These are phyloP conservation scores for Drosophila leontia DNA, from an alignment of 1,140 invertebrate species.

Conservation along the genomic window DNA sequence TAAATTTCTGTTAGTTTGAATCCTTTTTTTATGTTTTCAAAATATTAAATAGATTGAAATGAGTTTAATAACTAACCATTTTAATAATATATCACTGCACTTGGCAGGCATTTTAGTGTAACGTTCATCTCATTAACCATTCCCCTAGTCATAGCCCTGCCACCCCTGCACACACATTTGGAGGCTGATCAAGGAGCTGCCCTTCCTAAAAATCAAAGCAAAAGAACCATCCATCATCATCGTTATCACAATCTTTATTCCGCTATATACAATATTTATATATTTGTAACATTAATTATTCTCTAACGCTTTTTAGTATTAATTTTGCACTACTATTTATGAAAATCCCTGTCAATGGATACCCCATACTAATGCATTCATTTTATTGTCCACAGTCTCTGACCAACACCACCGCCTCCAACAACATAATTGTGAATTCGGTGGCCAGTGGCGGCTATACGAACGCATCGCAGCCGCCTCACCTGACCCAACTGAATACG, in stretches of 20 bases:
- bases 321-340: slow-evolving; percentile 58
- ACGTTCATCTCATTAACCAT: slow-evolving; percentile 34
- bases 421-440: slow-evolving; percentile 84
- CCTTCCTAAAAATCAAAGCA: not conserved
- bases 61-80: too few species aligned
- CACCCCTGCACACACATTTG: slow-evolving; percentile 40
- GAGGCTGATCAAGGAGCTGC: slow-evolving; percentile 24
- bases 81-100: not conserved
- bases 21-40: too few species aligned
- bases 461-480: slow-evolving; percentile 70
- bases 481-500: slow-evolving; percentile 70
- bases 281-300: slow-evolving; percentile 36
- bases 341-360: not conserved
- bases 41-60: too few species aligned
- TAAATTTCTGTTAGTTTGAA: too few species aligned
- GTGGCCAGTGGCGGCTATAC: slow-evolving; percentile 68
- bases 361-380: slow-evolving; percentile 11
- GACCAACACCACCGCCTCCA: slow-evolving; percentile 74
- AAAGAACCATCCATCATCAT: slow-evolving; percentile 31
- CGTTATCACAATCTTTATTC: slow-evolving; percentile 27
- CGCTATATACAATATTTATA: slow-evolving; percentile 10
- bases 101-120: slow-evolving; percentile 4
- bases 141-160: slow-evolving; percentile 26
- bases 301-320: slow-evolving; percentile 55
- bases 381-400: slow-evolving; percentile 61